Evolutionary conservation across 2,797 vertebrate species (phyloP), one percentile per base, ranked within the genome.

Genomic region (Pseudomugil gertrudae): DNA sequence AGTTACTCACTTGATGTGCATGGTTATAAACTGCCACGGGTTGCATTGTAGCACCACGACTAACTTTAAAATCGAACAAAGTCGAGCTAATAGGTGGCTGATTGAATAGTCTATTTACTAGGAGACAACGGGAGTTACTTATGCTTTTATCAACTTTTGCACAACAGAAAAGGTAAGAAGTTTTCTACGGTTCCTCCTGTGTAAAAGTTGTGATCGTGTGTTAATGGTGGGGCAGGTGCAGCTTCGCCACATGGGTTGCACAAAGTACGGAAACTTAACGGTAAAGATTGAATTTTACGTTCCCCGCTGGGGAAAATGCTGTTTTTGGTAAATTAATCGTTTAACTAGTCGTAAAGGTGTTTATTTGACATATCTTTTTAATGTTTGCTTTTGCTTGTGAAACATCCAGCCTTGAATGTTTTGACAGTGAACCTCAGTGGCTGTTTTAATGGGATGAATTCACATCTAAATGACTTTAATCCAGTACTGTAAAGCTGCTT

Each of bases 151-250:
- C 26, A 78, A n/a, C 14, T 45, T 66, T 57, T 40, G 23, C 15
- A 3, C 38, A 32, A 5, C 56, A 11, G 1, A 40, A 61, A 17
- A 0, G 80, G 86, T 86, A 84, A 86, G 81, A 54, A 32, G 3
- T 3, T 35, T 14, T 24, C 5, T 24, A 15, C 15, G 4, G 8
- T 26, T 45, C 35, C 0, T 1, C 7, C 5, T 17, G 4, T 19
- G 69, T 15, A 15, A 24, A 52, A 45, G 40, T 80, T 58, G 54
- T 35, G 4, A 55, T 43, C 5, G 3, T 43, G 2, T 19, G 3
- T 21, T 21, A 29, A 14, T 51, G 50, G 5, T 51, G 50, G 6
- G 2, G 50, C 50, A 51, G 50, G 26, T 51, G 50, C 50, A 27
- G 8, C 5, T 51, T 51, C 15, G 14, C 50, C 24, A 15, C 14